Base-by-base conservation (phyloP, 2,113 vertebrate genomes). In the Sula dactylatra region DNA sequence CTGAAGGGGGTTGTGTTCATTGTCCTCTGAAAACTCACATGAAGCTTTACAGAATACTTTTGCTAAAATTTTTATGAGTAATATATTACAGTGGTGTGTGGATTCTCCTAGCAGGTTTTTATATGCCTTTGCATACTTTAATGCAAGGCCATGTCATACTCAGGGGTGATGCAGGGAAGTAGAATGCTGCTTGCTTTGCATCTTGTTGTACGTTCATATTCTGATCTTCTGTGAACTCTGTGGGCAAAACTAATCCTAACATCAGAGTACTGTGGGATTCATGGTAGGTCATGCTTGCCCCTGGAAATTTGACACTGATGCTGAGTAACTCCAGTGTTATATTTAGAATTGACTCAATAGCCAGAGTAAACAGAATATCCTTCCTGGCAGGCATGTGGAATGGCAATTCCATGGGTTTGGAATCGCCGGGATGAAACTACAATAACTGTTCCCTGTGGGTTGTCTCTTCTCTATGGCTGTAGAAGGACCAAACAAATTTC, bases 321-420 rank as follows among this genome's bases (percentile, higher is more conserved):
- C 32, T 19, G 62, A 77, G 62, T 66, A 42, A n/a, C 58, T 80
- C 45, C 70, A 76, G 19, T 66, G 82, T 56, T 72, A 61, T 62
- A 45, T 91, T 91, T 91, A 90, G 59, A 90, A 61, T 69, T 0
- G 2, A 49, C 54, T 91, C 56, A 91, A 65, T 70, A 77, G 54
- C 27, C 56, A 93, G 82, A 80, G 90, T 94, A 96, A 83, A 85
- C 56, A 5, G 79, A 80, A 88, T 82, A 96, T 93, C 90, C 78
- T 92, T 90, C 78, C 87, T 96, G 74, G 82, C 66, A 90, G 93
- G 78, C 82, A 45, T 80, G 90, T 96, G 94, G 93, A 96, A 96
- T 94, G 93, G 87, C 87, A 95, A 83, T 96, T 97, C 93, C 82
- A 93, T 92, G 88, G 85, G 25, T 91, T 85, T 93, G 92, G 93